phyloP scores from a whole-genome alignment of 2,797 vertebrate species.

The Lepus townsendii region DNA sequence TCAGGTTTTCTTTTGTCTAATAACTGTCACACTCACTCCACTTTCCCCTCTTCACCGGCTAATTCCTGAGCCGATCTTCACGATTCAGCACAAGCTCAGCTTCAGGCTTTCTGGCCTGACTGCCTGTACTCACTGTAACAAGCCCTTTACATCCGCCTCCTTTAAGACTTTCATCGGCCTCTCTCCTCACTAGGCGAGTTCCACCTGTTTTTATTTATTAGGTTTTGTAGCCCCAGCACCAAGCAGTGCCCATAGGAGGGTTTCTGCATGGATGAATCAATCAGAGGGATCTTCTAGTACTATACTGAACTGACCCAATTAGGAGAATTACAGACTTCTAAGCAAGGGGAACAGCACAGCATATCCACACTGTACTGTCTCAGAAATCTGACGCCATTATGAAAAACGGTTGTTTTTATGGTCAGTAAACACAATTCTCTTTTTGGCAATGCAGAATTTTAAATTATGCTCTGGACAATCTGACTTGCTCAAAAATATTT shows the following conservation, averaged over 20 bases:
- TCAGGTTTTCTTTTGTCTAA: not conserved
- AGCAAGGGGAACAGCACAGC: not conserved
- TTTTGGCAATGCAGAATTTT: not conserved
- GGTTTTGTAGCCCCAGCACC: not conserved
- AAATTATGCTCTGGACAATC: slow-evolving; percentile 25
- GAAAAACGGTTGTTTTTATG: slow-evolving; percentile 1
- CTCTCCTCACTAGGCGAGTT: not conserved
- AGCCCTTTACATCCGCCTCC: not conserved
- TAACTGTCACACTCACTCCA: not conserved
- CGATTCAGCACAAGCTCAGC: not conserved
- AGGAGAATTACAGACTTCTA: not conserved
- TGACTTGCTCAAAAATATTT: slow-evolving; percentile 16
- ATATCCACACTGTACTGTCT: slow-evolving; percentile 29
- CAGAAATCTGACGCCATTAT: not conserved
- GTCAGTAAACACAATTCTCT: not conserved
- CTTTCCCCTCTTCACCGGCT: not conserved
- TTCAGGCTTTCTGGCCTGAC: not conserved
- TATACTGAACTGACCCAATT: not conserved
- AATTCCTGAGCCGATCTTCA: not conserved
- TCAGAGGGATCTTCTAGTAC: slow-evolving; percentile 35
- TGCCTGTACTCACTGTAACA: not conserved
- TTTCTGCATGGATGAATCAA: slow-evolving; percentile 10
- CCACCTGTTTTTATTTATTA: slow-evolving; percentile 16
- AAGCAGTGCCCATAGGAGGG: not conserved
- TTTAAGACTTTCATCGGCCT: slow-evolving; percentile 21